A percentile compares a stretch with the other conserved stretches of the same genome.
phyloP scores from a whole-genome alignment of 2,797 vertebrate genomes.

The Allobates femoralis region DNA sequence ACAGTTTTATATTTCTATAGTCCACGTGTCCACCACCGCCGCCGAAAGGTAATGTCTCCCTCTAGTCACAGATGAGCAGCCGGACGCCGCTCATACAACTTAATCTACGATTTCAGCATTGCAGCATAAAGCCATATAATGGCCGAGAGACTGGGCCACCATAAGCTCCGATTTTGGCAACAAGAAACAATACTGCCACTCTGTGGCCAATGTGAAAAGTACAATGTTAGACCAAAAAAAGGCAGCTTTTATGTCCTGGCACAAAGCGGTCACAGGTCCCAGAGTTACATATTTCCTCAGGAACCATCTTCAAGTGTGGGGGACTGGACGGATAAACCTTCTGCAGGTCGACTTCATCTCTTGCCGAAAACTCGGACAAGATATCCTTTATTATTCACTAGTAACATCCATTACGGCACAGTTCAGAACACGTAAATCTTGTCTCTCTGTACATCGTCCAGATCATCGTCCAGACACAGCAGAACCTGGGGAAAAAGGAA shows the following conservation, averaged over 20 bases:
- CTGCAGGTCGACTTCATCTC: background rate
- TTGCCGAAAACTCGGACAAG: background rate
- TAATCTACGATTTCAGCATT: background rate
- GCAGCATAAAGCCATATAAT: conserved; percentile 36
- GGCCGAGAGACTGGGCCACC: background rate
- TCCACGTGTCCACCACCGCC: no score
- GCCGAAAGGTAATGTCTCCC: background rate
- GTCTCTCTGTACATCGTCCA: conserved; percentile 92
- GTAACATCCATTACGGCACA: conserved; percentile 19
- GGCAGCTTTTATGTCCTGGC: conserved; percentile 2
- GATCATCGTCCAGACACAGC: conserved; percentile 93
- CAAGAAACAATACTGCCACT: conserved; percentile 39
- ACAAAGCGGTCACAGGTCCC: background rate
- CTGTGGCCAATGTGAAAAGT: conserved; percentile 18
- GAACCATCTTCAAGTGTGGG: background rate
- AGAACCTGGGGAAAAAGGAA: conserved; percentile 80
- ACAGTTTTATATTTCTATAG: background rate
- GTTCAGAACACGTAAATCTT: conserved; percentile 94
- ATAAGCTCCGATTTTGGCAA: conserved; percentile 30
- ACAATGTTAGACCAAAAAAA: background rate
- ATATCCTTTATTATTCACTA: background rate
- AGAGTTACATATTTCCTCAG: background rate
- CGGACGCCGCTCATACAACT: background rate
- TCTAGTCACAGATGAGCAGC: background rate
- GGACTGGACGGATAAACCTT: conserved; percentile 13